phyloP scores from a whole-genome alignment of 2,113 vertebrate species.

The Chaenocephalus aceratus region DNA sequence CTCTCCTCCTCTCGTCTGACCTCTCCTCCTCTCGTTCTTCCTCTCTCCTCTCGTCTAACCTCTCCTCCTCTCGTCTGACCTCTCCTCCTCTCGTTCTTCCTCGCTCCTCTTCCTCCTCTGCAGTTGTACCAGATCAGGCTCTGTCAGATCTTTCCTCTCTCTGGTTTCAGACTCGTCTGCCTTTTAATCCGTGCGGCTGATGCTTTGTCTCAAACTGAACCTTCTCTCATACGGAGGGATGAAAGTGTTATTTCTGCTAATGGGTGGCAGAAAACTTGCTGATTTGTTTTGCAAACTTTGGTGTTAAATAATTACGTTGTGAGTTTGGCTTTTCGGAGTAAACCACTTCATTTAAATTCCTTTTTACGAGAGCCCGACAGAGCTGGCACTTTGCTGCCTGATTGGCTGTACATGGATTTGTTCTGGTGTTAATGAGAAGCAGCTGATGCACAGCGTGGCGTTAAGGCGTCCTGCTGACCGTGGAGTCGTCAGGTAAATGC shows the following conservation, averaged over 20 bases:
- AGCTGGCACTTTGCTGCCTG: constrained; percentile 51
- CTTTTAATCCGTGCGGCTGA: constrained; percentile 57
- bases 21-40: too few relatives aligned
- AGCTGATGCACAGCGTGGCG: constrained; percentile 49
- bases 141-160: constrained; percentile 56
- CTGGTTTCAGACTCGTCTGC: constrained; percentile 50
- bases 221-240: neutral
- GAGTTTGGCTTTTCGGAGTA: constrained; percentile 24
- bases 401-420: constrained; percentile 55
- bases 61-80: too few relatives aligned
- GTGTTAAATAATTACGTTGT: constrained; percentile 28
- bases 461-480: constrained; percentile 39
- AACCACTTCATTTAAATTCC: constrained; percentile 30
- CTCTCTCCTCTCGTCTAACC: too few relatives aligned
- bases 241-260: neutral
- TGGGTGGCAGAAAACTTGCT: constrained; percentile 5
- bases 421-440: constrained; percentile 51
- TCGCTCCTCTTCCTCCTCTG: neutral
- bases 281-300: constrained; percentile 14
- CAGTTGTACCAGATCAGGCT: constrained; percentile 51
- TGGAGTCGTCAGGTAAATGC: constrained; percentile 34
- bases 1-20: neutral
- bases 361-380: constrained; percentile 37
- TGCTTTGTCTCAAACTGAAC: constrained; percentile 22
- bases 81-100: too few relatives aligned